phyloP scores from a whole-genome alignment of 2,797 vertebrate species.

The Xenops minutus region DNA sequence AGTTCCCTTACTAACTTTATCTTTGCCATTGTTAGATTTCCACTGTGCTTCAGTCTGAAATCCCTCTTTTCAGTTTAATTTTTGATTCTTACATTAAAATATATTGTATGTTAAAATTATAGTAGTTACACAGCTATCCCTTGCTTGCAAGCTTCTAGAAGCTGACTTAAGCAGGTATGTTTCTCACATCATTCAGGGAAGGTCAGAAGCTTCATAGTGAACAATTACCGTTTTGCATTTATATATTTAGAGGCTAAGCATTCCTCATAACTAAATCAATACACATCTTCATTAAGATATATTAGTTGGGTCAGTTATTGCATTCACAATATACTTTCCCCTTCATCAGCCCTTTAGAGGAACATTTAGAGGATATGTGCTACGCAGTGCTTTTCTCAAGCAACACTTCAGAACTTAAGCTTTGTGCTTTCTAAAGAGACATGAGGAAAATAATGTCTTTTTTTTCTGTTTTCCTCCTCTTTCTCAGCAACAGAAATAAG shows the following conservation, averaged over 20 bases:
- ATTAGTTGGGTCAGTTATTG: not conserved
- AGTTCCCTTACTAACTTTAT: not conserved
- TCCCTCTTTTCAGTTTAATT: not conserved
- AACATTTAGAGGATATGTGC: not conserved
- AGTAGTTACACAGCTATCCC: not conserved
- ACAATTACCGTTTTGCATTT: not conserved
- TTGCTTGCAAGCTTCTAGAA: not conserved
- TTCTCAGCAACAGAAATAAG: not conserved
- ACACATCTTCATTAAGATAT: slow-evolving; percentile 11
- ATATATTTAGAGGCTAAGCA: not conserved
- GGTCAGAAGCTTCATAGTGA: not conserved
- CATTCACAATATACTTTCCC: not conserved
- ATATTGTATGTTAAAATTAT: not conserved
- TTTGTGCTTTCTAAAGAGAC: not conserved
- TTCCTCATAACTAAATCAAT: slow-evolving; percentile 42
- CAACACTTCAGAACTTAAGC: not conserved
- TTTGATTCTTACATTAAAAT: not conserved
- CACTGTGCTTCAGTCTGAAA: not conserved
- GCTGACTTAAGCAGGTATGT: not conserved
- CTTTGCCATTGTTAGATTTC: not conserved
- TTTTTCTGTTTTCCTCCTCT: not conserved
- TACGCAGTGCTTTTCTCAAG: not conserved
- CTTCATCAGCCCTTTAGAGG: slow-evolving; percentile 20
- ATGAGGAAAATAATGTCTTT: not conserved
- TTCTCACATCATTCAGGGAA: not conserved